Evolutionary conservation across 1,140 invertebrate genomes (phyloP).

Genomic region (Drosophila pandora): DNA sequence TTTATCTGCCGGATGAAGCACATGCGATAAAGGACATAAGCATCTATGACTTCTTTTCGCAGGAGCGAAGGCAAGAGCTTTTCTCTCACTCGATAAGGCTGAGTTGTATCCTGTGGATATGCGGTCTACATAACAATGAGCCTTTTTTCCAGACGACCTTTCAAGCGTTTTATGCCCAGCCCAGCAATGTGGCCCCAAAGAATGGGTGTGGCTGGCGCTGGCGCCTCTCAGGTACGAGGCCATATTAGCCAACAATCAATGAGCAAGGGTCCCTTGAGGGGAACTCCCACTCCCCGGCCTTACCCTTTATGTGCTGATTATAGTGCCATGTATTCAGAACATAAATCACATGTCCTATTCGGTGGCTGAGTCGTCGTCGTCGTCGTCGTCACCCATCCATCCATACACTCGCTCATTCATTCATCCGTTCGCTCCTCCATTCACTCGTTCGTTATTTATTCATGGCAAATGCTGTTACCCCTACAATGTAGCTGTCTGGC

Average conservation of each 20-base stretch:
- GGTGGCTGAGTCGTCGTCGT: conserved; percentile 7
- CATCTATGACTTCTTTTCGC: background rate
- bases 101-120: conserved; percentile 5
- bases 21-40: too few species aligned
- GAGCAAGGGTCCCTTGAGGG: conserved; percentile 15
- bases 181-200: background rate
- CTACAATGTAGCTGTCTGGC: conserved; percentile 38
- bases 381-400: conserved; percentile 31
- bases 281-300: background rate
- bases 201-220: background rate
- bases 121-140: conserved; percentile 51
- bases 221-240: conserved; percentile 10
- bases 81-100: conserved; percentile 6
- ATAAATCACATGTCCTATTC: conserved; percentile 70
- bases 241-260: conserved; percentile 73
- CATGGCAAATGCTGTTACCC: conserved; percentile 61
- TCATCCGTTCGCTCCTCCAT: conserved; percentile 23
- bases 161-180: conserved; percentile 36
- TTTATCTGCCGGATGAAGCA: background rate
- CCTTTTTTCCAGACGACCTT: conserved; percentile 33
- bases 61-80: background rate
- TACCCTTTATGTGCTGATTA: conserved; percentile 49
- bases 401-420: conserved; percentile 10
- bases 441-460: conserved; percentile 72
- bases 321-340: conserved; percentile 69